Conservation (phyloP, 1,140 invertebrate genomes). For the Drosophila saltans region DNA sequence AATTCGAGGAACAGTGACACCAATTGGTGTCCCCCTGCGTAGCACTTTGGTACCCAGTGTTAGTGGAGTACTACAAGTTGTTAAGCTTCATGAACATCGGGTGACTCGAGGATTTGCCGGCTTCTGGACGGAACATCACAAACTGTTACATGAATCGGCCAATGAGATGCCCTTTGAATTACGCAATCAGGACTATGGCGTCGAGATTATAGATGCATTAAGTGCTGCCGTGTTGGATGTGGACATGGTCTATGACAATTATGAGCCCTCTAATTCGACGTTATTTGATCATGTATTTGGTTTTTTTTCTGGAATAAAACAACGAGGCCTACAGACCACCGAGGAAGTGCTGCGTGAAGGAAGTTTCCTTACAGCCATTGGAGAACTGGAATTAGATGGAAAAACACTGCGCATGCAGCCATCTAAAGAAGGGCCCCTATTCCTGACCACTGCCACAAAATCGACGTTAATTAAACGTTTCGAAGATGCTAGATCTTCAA, state of each 20-base stretch:
- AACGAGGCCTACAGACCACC: slow-evolving; percentile 90
- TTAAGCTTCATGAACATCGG: slow-evolving; percentile 87
- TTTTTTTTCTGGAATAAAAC: slow-evolving; percentile 89
- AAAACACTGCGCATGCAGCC: slow-evolving; percentile 87
- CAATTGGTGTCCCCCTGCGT: slow-evolving; percentile 88
- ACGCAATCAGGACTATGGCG: slow-evolving; percentile 85
- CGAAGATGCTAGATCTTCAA: slow-evolving; percentile 85
- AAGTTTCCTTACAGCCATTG: slow-evolving; percentile 89
- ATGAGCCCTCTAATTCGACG: slow-evolving; percentile 88
- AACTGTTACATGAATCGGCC: slow-evolving; percentile 88
- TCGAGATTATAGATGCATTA: slow-evolving; percentile 89
- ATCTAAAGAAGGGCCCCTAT: slow-evolving; percentile 88
- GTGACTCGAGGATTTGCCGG: slow-evolving; percentile 89
- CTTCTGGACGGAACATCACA: slow-evolving; percentile 91
- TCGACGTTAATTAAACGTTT: slow-evolving; percentile 88
- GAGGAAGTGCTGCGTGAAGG: slow-evolving; percentile 91
- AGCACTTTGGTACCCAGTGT: slow-evolving; percentile 88
- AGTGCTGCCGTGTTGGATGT: slow-evolving; percentile 90
- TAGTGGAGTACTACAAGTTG: slow-evolving; percentile 88
- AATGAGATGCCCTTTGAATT: slow-evolving; percentile 90
- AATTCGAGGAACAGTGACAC: slow-evolving; percentile 88
- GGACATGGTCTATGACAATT: slow-evolving; percentile 90
- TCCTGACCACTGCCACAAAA: slow-evolving; percentile 88
- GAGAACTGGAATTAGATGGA: slow-evolving; percentile 86
- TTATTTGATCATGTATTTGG: slow-evolving; percentile 91